These are phyloP conservation scores for Tragelaphus strepsiceros DNA, from an alignment of 2,113 vertebrate species.

Conservation along the genomic window DNA sequence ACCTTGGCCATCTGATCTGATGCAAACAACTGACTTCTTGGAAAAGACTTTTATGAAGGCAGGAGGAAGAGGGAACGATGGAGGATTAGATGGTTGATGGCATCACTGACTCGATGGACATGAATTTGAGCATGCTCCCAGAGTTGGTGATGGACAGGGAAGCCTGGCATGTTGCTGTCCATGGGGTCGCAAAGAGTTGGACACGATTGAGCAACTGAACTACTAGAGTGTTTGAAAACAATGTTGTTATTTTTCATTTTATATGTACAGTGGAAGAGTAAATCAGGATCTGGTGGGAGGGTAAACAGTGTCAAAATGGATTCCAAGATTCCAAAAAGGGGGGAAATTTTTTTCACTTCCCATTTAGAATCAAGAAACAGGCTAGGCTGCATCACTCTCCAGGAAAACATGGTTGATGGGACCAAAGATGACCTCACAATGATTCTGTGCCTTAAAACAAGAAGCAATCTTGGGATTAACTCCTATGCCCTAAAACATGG, in stretches of 20 bases:
- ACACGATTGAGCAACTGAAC: neutral
- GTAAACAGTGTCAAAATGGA: neutral
- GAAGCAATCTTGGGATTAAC: neutral
- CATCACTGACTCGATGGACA: accelerated
- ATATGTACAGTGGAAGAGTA: neutral
- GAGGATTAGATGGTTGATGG: neutral
- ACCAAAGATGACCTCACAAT: neutral
- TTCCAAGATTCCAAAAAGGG: neutral
- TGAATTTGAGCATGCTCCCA: neutral
- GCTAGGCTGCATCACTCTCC: neutral
- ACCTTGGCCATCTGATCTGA: neutral
- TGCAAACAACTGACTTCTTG: neutral
- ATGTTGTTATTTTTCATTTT: neutral
- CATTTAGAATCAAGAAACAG: neutral
- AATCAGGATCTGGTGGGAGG: neutral
- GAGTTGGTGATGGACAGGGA: neutral
- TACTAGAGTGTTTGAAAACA: neutral
- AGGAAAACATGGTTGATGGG: neutral
- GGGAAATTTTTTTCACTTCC: neutral
- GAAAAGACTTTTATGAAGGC: neutral
- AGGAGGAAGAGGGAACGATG: neutral
- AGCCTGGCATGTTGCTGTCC: neutral
- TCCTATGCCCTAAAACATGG: neutral
- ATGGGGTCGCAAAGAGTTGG: neutral
- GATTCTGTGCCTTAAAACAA: neutral